Evolutionary conservation across 2,888 invertebrate species (phyloP), one percentile per base, ranked within the genome.

Genomic region (Abrostola triplasia): DNA sequence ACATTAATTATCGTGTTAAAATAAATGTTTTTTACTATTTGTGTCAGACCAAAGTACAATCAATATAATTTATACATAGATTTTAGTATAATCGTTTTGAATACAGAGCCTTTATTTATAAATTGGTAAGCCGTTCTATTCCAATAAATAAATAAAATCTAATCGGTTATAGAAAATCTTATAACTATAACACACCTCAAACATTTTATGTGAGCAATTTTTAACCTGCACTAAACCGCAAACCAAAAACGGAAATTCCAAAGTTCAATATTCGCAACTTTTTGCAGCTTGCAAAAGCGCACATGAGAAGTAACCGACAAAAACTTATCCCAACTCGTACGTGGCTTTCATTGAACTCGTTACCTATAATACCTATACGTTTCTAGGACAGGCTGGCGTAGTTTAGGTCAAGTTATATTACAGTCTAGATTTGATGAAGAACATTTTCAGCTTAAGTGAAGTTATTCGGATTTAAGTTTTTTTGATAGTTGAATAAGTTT

Each of bases 301-400:
- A 65, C 44, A 61, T 56, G 52, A 44, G 44, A 11, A 64, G 51
- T 57, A 62, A 63, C 55, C 47, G 42, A 64, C 64, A 63, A 52
- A 67, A 79, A 74, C 68, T 73, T 79, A 41, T 64, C 42, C 56
- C 0, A 56, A 64, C 58, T 65, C 24, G 59, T 71, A 53, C 62
- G 64, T 63, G 50, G 70, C 51, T 67, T 74, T 55, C 64, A 72
- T 69, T 74, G 60, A 61, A 67, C 62, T 65, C 63, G 73, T 76
- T 76, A 59, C 63, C 58, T 70, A 64, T 63, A 67, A 73, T 76
- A 59, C 63, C 58, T 70, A 64, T 63, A 67, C 48, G 47, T 50
- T 62, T 42, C 50, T 66, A 36, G 59, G 47, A 44, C 67, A 57
- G 41, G 50, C 50, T 51, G 10, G n/a, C 35, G 40, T 47, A 59